Evolutionary conservation across 2,113 vertebrate genomes (phyloP), one percentile per base, ranked within the genome.

Genomic region (Gadus chalcogrammus): DNA sequence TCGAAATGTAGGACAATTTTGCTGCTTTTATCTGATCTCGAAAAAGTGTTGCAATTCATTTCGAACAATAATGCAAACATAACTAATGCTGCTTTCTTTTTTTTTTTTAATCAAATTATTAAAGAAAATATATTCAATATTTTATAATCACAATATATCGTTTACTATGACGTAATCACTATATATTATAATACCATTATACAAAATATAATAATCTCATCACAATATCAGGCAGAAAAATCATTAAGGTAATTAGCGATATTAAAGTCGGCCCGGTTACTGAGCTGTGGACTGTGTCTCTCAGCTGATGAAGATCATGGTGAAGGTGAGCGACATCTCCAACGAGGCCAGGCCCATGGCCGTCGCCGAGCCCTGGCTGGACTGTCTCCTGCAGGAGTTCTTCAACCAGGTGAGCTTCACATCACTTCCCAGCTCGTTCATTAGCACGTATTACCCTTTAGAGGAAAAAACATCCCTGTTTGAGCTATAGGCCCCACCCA

Each of bases 261-360:
- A 55, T 55, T 55, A 15, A 16, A 55, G 2, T 55, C 16, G 5
- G 12, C 12, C 53, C 53, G 53, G 3, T 8, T 55, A 55, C 12
- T 55, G 12, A 15, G 53, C 53, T 16, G 55, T 16, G 15, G 55
- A n/a, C 28, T 28, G 12, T 65, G 6, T 48, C 5, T 65, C 27
- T 61, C 72, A 88, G 86, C 79, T 93, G 71, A 93, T 91, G 84
- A 93, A 90, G 84, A 92, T 92, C 74, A 88, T 91, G 85, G 86
- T 92, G 79, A 93, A 93, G 82, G 91, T 92, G 31, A 92, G 91
- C 55, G 90, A 93, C 84, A 92, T 92, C 82, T 93, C 91, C 74
- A 93, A 93, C 71, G 89, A 93, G 75, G 89, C 90, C 0, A 67
- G 90, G 79, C 91, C 90, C 31, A 90, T 91, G 89, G 81, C 87